phyloP scores from a whole-genome alignment of 2,113 vertebrate genomes.

The Paramormyrops kingsleyae region DNA sequence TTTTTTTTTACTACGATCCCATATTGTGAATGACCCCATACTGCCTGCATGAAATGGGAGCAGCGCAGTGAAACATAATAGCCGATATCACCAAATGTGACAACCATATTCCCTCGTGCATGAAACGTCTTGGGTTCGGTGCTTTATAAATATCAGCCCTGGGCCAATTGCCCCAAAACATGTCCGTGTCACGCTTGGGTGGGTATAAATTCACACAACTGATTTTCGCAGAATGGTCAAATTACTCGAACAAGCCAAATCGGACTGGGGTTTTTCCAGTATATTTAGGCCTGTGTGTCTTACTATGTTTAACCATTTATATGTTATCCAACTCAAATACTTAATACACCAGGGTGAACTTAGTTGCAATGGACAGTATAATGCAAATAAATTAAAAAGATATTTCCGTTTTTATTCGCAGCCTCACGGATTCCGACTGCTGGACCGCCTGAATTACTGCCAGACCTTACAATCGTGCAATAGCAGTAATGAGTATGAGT shows the following conservation, averaged over 20 bases:
- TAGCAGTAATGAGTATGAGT: slow-evolving; percentile 48
- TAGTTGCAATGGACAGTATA: background rate
- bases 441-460: slow-evolving; percentile 7
- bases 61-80: background rate
- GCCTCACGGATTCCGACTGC: background rate
- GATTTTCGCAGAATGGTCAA: background rate
- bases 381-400: background rate
- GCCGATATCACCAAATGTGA: background rate
- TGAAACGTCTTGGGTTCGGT: background rate
- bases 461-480: slow-evolving; percentile 22
- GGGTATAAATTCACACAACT: slow-evolving; percentile 38
- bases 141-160: background rate
- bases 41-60: background rate
- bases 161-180: slow-evolving; percentile 32
- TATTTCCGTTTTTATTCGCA: background rate
- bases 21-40: background rate
- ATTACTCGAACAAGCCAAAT: background rate
- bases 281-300: background rate
- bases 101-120: background rate
- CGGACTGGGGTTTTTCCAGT: background rate
- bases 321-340: background rate
- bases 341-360: background rate
- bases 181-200: slow-evolving; percentile 38
- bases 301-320: background rate
- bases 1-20: background rate